Base-by-base conservation (phyloP, 2,113 vertebrate genomes). In the Neodon shergylaensis region DNA sequence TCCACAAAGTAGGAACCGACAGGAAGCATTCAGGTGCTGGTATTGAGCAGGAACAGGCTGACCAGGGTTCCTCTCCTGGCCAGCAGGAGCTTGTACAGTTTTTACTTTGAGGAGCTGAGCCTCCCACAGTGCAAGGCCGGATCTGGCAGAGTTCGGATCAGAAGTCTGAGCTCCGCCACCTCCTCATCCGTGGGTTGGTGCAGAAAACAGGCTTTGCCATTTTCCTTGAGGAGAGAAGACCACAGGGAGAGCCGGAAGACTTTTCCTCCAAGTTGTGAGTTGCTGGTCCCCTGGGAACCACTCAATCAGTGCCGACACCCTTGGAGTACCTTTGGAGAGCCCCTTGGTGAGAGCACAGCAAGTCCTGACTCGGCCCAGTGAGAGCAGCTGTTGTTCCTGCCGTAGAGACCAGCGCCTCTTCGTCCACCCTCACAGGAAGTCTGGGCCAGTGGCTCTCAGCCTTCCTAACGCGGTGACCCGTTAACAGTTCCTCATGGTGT, bases 1-100 rank as follows among this genome's bases (percentile, higher is more conserved):
- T 47, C 86, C 91, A 39, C 52, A 63, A 95, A 92, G 58, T 58
- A 95, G 47, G 44, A 88, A 88, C 91, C n/a, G 13, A 7, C 61
- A 77, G 83, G 89, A 95, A 47, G 39, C 63, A 87, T 88, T 88
- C 72, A 49, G 61, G 44, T 93, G 54, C 31, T 90, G 92, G 4
- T 82, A 47, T 49, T 24, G 49, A 79, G 79, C 24, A 42, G 79
- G 19, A 90, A 66, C 44, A 92, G n/a, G 88, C 31, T 61, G 83
- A 81, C 7, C 1, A 82, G 70, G 36, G 74, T 79, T 92, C 88
- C 49, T 96, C 86, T 95, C 72, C 83, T 68, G 79, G 52, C 28
- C 52, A 90, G 63, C 54, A 44, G 24, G 26, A 52, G 42, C 11
- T 4, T 74, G 42, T 81, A n/a, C 2, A 82, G 65, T 85, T 93